Evolutionary conservation across 2,113 vertebrate species (phyloP).

Genomic region (Monopterus albus): DNA sequence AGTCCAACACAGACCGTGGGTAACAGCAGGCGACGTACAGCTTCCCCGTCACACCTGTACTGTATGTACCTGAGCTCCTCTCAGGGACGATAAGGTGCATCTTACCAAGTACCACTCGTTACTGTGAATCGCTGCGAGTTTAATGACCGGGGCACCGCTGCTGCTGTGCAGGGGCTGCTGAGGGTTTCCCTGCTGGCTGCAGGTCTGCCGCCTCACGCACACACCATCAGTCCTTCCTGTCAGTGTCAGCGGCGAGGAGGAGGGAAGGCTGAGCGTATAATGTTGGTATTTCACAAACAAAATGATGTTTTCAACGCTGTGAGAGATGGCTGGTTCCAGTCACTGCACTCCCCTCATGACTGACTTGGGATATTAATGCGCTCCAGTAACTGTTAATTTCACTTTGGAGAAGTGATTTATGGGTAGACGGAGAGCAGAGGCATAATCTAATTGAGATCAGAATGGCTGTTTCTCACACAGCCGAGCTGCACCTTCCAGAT

Average conservation of each 20-base stretch:
- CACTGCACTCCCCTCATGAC: constrained; percentile 92
- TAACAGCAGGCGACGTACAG: too few species aligned
- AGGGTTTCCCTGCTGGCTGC: too few species aligned
- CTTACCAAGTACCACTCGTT: too few species aligned
- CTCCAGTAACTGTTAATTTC: constrained; percentile 99
- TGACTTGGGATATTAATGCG: constrained; percentile 98
- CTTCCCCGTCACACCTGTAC: too few species aligned
- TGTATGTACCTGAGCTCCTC: too few species aligned
- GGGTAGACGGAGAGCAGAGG: constrained; percentile 93
- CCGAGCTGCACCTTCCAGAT: constrained; percentile 84
- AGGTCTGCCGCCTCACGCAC: too few species aligned
- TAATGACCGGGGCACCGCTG: too few species aligned
- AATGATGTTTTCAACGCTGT: constrained; percentile 93
- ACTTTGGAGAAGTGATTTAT: constrained; percentile 99
- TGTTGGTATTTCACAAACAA: constrained; percentile 98
- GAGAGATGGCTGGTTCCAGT: constrained; percentile 92
- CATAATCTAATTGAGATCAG: constrained; percentile 99
- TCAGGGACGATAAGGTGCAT: too few species aligned
- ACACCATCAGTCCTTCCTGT: constrained; percentile 79
- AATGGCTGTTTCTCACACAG: constrained; percentile 93
- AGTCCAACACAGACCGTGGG: too few species aligned
- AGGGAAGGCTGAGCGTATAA: constrained; percentile 87
- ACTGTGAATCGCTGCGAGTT: too few species aligned
- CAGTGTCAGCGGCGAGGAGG: not conserved
- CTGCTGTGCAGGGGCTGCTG: too few species aligned